A percentile compares a stretch with the other conserved stretches of the same genome.
phyloP scores from a whole-genome alignment of 2,888 invertebrate genomes.

The Troides oblongomaculatus region DNA sequence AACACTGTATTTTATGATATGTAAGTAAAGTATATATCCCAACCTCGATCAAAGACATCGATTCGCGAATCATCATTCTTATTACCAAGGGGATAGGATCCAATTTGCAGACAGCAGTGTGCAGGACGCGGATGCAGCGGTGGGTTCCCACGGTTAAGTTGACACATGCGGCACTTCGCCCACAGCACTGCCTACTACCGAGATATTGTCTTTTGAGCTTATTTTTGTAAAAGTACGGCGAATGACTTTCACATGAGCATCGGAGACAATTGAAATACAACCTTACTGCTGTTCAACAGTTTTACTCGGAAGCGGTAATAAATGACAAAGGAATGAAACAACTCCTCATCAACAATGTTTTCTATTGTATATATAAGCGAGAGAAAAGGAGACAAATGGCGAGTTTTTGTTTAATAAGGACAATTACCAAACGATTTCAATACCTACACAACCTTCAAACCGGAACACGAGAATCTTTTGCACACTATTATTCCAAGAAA shows the following conservation, averaged over 20 bases:
- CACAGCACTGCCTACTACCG: constrained; percentile 38
- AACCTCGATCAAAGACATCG: not conserved
- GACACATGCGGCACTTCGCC: constrained; percentile 44
- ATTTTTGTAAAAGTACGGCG: constrained; percentile 16
- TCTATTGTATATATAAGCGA: too few relatives aligned
- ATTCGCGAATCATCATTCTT: not conserved
- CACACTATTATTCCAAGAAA: too few relatives aligned
- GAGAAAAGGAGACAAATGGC: too few relatives aligned
- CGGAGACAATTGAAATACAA: not conserved
- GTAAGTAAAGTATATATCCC: not conserved
- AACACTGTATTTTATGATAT: not conserved
- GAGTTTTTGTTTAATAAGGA: too few relatives aligned
- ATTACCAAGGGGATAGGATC: not conserved
- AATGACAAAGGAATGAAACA: too few relatives aligned
- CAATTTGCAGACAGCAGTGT: constrained; percentile 11
- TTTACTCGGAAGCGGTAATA: too few relatives aligned
- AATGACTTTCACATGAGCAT: constrained; percentile 22
- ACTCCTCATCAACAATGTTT: too few relatives aligned
- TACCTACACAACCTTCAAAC: too few relatives aligned
- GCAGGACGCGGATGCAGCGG: not conserved
- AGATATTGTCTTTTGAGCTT: constrained; percentile 20
- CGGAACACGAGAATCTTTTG: too few relatives aligned
- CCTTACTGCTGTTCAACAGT: too few relatives aligned
- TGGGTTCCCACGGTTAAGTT: constrained; percentile 47
- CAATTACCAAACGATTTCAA: too few relatives aligned